Percentiles rank a stretch among this genome's conserved stretches.
Evolutionary conservation across 2,888 invertebrate genomes (phyloP).

Genomic region (Geophilus truncorum): DNA sequence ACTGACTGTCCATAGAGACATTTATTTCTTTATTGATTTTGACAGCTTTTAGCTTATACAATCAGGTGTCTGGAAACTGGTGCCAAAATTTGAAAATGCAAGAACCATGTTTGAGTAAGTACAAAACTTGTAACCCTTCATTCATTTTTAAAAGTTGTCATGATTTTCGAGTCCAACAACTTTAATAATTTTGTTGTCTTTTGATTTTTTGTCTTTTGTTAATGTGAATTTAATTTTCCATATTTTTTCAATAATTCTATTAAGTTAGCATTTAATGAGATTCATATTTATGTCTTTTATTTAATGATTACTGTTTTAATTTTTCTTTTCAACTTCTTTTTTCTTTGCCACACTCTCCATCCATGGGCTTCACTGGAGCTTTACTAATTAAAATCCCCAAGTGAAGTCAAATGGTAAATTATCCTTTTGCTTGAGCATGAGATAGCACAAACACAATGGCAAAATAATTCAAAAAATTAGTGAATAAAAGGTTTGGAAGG

Average conservation of each 20-base stretch:
- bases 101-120: not conserved
- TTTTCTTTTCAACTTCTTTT: not conserved
- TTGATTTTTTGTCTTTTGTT: too few species aligned
- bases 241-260: not conserved
- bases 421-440: not conserved
- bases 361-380: not conserved
- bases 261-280: not conserved
- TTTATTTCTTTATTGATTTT: not conserved
- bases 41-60: not conserved
- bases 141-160: not conserved
- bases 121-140: not conserved
- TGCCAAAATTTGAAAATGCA: not conserved
- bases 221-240: not conserved
- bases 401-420: conserved; percentile 10
- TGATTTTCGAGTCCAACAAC: too few species aligned
- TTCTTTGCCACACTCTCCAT: too few species aligned
- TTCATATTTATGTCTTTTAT: not conserved
- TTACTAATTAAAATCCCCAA: conserved; percentile 2
- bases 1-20: not conserved
- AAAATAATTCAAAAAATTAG: conserved; percentile 4
- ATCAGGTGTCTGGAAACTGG: not conserved
- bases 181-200: too few species aligned
- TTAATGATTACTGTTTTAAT: not conserved
- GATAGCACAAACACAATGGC: conserved; percentile 2
- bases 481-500: not conserved